Percentiles rank a stretch among this genome's conserved stretches.
Evolutionary conservation across 2,113 vertebrate genomes (phyloP).

Genomic region (Motacilla alba): DNA sequence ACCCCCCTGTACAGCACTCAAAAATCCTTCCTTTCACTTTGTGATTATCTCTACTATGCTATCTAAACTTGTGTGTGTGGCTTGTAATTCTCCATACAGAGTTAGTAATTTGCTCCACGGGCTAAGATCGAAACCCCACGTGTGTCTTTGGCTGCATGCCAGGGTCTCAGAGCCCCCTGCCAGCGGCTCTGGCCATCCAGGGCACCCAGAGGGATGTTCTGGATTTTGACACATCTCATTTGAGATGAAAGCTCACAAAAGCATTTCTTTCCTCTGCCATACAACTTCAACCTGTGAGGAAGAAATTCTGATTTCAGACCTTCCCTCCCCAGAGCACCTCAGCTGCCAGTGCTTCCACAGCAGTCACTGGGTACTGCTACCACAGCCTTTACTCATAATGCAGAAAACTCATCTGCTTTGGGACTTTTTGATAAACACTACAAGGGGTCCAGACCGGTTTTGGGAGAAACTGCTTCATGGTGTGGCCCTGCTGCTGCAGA

Average conservation of each 20-base stretch:
- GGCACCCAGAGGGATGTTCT: no score
- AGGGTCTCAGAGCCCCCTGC: no score
- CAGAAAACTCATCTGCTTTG: not conserved
- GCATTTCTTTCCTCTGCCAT: not conserved
- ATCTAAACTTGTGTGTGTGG: no score
- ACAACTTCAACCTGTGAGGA: not conserved
- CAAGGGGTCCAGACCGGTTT: not conserved
- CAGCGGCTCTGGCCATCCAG: no score
- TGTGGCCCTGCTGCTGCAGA: not conserved
- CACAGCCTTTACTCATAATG: not conserved
- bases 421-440: not conserved
- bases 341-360: not conserved
- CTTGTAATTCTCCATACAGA: no score
- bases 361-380: not conserved
- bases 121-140: no score
- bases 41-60: no score
- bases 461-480: not conserved
- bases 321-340: not conserved
- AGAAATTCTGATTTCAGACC: not conserved
- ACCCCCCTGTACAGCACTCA: no score
- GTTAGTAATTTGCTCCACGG: no score
- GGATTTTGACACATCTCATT: not conserved
- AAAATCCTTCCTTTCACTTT: no score
- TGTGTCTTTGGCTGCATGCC: no score
- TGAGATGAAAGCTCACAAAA: not conserved